Evolutionary conservation across 2,797 vertebrate genomes (phyloP).

Genomic region (Vultur gryphus): DNA sequence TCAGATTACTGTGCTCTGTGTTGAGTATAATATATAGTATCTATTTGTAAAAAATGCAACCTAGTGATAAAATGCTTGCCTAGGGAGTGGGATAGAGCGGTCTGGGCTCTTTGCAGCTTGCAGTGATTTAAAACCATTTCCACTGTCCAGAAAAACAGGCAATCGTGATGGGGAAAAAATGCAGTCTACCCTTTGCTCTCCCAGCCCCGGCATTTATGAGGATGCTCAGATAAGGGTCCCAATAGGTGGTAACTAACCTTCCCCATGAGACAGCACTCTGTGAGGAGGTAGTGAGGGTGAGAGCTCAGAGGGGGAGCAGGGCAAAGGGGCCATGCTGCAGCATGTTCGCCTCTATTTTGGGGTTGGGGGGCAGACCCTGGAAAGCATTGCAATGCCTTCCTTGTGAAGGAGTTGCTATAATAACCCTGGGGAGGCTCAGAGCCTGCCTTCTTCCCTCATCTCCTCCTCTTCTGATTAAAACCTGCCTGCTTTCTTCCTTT

Average conservation of each 20-base stretch:
- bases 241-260: not conserved
- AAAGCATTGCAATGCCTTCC: not conserved
- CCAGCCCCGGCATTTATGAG: not conserved
- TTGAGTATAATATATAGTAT: not conserved
- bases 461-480: not conserved
- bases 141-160: not conserved
- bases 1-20: not conserved
- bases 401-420: not conserved
- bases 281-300: not conserved
- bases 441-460: not conserved
- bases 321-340: not conserved
- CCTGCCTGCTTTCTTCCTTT: not conserved
- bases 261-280: not conserved
- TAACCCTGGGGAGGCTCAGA: not conserved
- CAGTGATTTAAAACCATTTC: not conserved
- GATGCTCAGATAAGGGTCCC: not conserved
- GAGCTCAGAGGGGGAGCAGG: accelerated
- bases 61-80: not conserved
- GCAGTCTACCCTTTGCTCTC: not conserved
- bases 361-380: not conserved
- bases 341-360: not conserved
- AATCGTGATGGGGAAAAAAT: not conserved
- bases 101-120: not conserved
- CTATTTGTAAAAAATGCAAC: constrained; percentile 1
- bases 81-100: not conserved